Evolutionary conservation across 2,888 invertebrate genomes (phyloP).

Genomic region (Carpatolechia fugitivella): DNA sequence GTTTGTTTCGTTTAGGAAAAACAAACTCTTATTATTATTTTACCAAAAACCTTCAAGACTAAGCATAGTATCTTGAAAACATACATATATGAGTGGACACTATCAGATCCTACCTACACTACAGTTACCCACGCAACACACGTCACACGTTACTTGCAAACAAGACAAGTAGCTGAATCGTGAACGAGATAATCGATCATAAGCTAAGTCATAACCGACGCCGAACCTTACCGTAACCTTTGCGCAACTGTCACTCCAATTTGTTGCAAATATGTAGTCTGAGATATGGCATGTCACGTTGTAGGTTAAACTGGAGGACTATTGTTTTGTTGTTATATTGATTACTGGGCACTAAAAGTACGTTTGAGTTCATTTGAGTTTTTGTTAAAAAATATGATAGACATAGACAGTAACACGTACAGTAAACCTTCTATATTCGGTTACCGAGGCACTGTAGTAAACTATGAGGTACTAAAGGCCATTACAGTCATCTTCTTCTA

Average conservation of each 20-base stretch:
- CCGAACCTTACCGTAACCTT: constrained; percentile 27
- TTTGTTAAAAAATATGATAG: too few species aligned
- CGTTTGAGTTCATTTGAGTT: too few species aligned
- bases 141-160: not conserved
- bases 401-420: too few species aligned
- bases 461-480: too few species aligned
- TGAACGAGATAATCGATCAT: constrained; percentile 47
- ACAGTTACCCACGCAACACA: not conserved
- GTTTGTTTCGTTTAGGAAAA: too few species aligned
- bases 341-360: too few species aligned
- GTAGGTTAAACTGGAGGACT: not conserved
- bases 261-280: constrained; percentile 8
- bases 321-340: not conserved
- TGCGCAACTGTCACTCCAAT: constrained; percentile 28
- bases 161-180: constrained; percentile 27
- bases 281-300: constrained; percentile 8
- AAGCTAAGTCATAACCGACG: constrained; percentile 19
- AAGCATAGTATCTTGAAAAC: too few species aligned
- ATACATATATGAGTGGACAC: not conserved
- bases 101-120: not conserved
- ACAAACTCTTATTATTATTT: too few species aligned
- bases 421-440: too few species aligned
- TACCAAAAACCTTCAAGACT: too few species aligned
- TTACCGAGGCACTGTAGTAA: too few species aligned
- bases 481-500: too few species aligned